phyloP scores from a whole-genome alignment of 23 tunicate species.

The Oikopleura vanhoeffeni region DNA sequence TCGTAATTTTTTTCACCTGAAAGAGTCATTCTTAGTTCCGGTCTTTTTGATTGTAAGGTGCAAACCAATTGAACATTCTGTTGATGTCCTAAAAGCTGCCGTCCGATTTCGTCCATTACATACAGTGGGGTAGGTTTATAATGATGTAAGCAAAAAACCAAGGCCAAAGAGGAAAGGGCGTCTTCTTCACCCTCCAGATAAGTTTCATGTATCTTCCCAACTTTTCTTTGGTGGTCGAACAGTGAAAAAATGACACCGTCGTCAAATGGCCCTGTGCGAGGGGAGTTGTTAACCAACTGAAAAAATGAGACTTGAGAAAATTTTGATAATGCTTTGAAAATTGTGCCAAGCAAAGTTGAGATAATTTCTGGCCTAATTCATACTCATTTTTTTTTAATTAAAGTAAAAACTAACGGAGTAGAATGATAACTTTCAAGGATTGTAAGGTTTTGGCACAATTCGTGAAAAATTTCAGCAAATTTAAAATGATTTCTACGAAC shows the following conservation, averaged over 20 bases:
- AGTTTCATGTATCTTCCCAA: conserved; percentile 70
- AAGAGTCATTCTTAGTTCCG: not conserved
- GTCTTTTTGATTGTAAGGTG: conserved; percentile 33
- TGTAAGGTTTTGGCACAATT: no score
- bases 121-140: conserved; percentile 83
- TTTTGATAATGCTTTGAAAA: no score
- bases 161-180: conserved; percentile 60
- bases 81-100: conserved; percentile 88
- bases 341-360: no score
- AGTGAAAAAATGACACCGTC: conserved; percentile 80
- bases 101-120: conserved; percentile 95
- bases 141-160: conserved; percentile 84
- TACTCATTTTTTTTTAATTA: no score
- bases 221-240: conserved; percentile 92
- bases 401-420: no score
- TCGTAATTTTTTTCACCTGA: no score
- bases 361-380: no score
- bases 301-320: no score
- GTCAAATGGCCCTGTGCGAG: conserved; percentile 78
- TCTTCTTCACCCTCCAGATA: conserved; percentile 94
- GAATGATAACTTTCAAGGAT: no score
- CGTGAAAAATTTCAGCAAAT: no score
- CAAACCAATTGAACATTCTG: conserved; percentile 75
- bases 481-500: no score
- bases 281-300: conserved; percentile 70